Conservation (phyloP, 2,888 invertebrate species). For the Dicranocentrus wangi region DNA sequence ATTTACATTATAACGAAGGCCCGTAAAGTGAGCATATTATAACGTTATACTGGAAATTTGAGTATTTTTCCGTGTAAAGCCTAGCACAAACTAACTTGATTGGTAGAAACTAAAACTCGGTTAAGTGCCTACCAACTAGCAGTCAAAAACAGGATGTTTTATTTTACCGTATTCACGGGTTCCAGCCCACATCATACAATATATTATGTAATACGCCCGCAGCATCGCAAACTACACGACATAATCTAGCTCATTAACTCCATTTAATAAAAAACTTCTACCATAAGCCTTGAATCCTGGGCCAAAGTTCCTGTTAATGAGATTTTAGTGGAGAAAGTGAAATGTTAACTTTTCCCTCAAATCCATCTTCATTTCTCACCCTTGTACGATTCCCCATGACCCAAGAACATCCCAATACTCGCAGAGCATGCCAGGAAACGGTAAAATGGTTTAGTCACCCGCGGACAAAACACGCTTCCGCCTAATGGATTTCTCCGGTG, state of each 20-base stretch:
- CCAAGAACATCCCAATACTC: background rate
- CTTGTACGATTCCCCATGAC: background rate
- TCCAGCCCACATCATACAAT: too few relatives aligned
- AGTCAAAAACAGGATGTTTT: too few relatives aligned
- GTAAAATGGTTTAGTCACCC: conserved; percentile 8
- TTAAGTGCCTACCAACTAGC: too few relatives aligned
- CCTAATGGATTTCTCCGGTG: conserved; percentile 43
- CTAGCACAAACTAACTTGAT: too few relatives aligned
- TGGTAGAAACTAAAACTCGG: too few relatives aligned
- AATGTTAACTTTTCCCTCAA: background rate
- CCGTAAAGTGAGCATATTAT: too few relatives aligned
- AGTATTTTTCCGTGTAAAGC: too few relatives aligned
- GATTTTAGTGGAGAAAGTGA: background rate
- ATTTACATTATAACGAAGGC: too few relatives aligned
- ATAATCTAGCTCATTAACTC: background rate
- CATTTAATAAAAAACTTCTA: background rate
- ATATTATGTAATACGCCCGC: too few relatives aligned
- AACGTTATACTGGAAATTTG: too few relatives aligned
- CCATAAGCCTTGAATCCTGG: background rate
- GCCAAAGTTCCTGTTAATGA: conserved; percentile 6
- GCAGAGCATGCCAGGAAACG: background rate
- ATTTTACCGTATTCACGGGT: too few relatives aligned
- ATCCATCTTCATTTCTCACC: background rate
- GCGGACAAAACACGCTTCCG: conserved; percentile 4
- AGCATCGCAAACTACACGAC: background rate